phyloP scores from a whole-genome alignment of 2,113 vertebrate species.

The Morone saxatilis region DNA sequence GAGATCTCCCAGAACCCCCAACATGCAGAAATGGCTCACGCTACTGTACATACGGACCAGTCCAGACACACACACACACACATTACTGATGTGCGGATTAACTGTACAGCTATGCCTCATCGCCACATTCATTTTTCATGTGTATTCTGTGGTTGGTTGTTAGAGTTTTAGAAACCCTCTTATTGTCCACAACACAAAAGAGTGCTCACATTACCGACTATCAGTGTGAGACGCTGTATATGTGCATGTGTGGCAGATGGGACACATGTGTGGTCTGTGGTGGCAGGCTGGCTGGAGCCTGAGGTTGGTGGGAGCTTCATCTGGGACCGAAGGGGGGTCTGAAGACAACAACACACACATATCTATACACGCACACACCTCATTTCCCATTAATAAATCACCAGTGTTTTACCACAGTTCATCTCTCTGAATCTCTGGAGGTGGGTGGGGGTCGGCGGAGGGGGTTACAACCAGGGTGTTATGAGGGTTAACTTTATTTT shows the following conservation, averaged over 20 bases:
- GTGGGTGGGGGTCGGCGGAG: background rate
- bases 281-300: constrained; percentile 80
- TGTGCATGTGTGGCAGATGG: constrained; percentile 79
- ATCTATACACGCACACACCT: constrained; percentile 51
- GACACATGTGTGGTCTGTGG: constrained; percentile 84
- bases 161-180: constrained; percentile 49
- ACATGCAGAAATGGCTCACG: constrained; percentile 38
- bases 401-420: constrained; percentile 51
- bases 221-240: constrained; percentile 41
- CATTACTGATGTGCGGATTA: constrained; percentile 2
- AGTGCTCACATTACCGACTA: constrained; percentile 46
- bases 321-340: constrained; percentile 32
- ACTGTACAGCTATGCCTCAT: constrained; percentile 19
- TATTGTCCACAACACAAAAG: constrained; percentile 63
- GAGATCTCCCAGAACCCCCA: constrained; percentile 18
- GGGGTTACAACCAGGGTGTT: constrained; percentile 30
- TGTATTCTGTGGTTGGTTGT: constrained; percentile 53
- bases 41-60: constrained; percentile 28
- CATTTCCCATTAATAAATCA: constrained; percentile 77
- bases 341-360: constrained; percentile 45
- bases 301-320: constrained; percentile 61
- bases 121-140: constrained; percentile 54
- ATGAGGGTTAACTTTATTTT: constrained; percentile 64
- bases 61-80: constrained; percentile 27
- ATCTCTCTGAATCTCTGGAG: constrained; percentile 39